Percentiles rank a stretch among this genome's conserved stretches.
Evolutionary conservation across 2,888 invertebrate genomes (phyloP).

Genomic region (Tetranychus piercei): DNA sequence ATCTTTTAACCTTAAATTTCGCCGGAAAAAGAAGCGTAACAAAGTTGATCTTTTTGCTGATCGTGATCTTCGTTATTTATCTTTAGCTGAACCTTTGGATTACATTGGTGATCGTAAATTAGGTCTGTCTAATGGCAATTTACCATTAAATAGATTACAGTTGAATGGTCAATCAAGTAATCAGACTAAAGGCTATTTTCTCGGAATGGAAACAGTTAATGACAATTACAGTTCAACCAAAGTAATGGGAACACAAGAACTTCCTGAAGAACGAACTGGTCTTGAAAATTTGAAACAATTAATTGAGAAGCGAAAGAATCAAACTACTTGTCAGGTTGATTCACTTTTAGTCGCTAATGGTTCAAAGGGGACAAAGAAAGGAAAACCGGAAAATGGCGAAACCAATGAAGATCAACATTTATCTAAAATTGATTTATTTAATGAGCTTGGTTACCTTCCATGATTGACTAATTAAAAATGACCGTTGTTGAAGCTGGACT

Average conservation of each 20-base stretch:
- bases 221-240: background rate
- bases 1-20: constrained; percentile 4
- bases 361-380: background rate
- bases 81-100: constrained; percentile 6
- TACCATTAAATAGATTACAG: background rate
- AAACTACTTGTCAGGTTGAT: background rate
- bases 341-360: background rate
- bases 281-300: background rate
- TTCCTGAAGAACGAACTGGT: background rate
- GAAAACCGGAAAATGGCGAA: background rate
- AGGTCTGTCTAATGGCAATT: background rate
- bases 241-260: background rate
- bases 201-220: background rate
- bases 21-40: background rate
- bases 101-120: background rate
- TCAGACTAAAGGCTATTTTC: background rate
- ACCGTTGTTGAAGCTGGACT: background rate
- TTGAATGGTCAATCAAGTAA: background rate
- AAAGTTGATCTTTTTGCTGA: background rate
- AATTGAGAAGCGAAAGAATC: background rate
- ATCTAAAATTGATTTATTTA: background rate
- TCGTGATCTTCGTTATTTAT: constrained; percentile 4
- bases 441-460: constrained; percentile 3
- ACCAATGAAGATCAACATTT: background rate
- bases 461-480: background rate